These are phyloP conservation scores for Boloria selene DNA, from an alignment of 2,888 invertebrate genomes.

Conservation along the genomic window DNA sequence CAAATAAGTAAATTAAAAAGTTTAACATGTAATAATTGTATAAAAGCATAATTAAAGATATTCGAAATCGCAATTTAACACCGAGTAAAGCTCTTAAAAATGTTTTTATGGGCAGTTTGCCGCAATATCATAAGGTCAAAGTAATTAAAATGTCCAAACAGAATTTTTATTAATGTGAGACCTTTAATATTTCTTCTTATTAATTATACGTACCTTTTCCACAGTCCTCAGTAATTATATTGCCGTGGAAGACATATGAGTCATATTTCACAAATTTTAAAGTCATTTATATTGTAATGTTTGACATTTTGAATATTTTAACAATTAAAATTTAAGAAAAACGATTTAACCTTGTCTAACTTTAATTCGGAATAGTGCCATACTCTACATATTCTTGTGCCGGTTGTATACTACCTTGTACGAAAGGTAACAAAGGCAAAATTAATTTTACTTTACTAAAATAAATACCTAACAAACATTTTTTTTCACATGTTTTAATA, in stretches of 20 bases:
- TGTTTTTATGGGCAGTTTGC: conserved; percentile 62
- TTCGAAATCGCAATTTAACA: conserved; percentile 56
- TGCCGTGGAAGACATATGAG: conserved; percentile 34
- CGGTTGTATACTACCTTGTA: too few species aligned
- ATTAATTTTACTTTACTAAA: too few species aligned
- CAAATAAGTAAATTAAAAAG: conserved; percentile 27
- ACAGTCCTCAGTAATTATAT: conserved; percentile 33
- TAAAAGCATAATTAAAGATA: conserved; percentile 51
- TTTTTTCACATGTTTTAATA: too few species aligned
- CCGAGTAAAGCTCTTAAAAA: conserved; percentile 64
- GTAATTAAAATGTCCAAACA: conserved; percentile 70
- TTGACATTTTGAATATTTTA: neutral
- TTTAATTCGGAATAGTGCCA: too few species aligned
- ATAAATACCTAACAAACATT: too few species aligned
- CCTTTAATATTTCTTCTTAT: conserved; percentile 42
- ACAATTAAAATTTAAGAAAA: neutral
- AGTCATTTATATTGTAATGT: conserved; percentile 10
- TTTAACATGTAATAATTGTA: conserved; percentile 30
- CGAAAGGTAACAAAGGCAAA: too few species aligned
- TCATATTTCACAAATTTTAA: conserved; percentile 30
- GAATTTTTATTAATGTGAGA: conserved; percentile 42
- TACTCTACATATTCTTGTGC: too few species aligned
- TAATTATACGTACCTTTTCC: conserved; percentile 40
- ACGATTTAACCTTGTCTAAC: too few species aligned
- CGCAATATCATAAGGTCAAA: conserved; percentile 66